Evolutionary conservation across 2,797 vertebrate species (phyloP), one percentile per base, ranked within the genome.

Genomic region (Peromyscus eremicus): DNA sequence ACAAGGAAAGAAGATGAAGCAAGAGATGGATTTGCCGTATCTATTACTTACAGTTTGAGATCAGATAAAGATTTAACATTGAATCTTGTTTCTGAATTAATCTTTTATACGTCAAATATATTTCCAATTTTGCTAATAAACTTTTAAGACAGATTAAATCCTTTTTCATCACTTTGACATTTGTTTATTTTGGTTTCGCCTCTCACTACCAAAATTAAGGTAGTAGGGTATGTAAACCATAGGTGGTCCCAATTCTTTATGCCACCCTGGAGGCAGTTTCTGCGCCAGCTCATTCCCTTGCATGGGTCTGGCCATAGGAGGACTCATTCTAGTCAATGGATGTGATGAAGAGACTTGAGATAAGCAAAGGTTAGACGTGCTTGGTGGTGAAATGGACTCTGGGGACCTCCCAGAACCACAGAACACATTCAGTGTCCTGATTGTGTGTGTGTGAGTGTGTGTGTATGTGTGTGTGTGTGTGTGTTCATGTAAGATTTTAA

Each of bases 171-270:
- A 43, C 8, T n/a, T 19, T 71, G 55, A 75, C 52, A 64, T 40
- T 19, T 91, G 25, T 37, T 81, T 40, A 71, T 27, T 95, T 95
- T 85, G 49, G 21, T 93, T 94, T 85, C 76, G 64, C 19, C 55
- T 90, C 40, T 92, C 6, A 49, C 73, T 37, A 73, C 19, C 29
- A 89, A 80, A 84, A 75, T 40, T 34, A 96, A 87, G 77, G 37
- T 4, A 32, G 62, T 52, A 17, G 52, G 32, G 19, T 25, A 1
- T 13, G 73, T 76, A 34, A 76, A 77, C 9, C n/a, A 11, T 29
- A 83, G 12, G 2, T 40, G 23, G 57, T 43, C 89, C 46, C 46
- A 57, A 8, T 19, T 52, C 64, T 71, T 79, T 12, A 23, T 2
- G 32, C 7, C 0, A 66, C 79, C 14, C 55, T 75, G 19, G 82